A percentile compares a stretch with the other conserved stretches of the same genome.
Conservation (phyloP, 2,113 vertebrate genomes). For the Phrynosoma platyrhinos region DNA sequence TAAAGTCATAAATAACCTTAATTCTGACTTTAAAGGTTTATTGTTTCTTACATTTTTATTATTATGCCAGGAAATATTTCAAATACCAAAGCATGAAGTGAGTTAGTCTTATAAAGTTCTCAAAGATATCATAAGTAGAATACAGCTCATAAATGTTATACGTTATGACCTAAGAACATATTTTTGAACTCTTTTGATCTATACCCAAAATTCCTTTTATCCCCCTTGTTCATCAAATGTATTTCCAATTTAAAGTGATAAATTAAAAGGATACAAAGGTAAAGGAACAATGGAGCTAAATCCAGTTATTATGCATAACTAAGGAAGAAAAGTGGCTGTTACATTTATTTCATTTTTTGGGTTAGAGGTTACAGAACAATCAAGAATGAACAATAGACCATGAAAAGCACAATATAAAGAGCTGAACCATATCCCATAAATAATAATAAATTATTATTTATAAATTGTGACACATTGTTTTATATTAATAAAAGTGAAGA, state of each 20-base stretch:
- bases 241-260: slow-evolving; percentile 41
- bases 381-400: slow-evolving; percentile 9
- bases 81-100: slow-evolving; percentile 75
- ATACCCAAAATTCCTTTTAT: slow-evolving; percentile 32
- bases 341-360: neutral
- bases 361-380: neutral
- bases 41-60: slow-evolving; percentile 78
- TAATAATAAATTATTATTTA: slow-evolving; percentile 18
- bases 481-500: neutral
- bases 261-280: slow-evolving; percentile 50
- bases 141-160: slow-evolving; percentile 54
- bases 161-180: slow-evolving; percentile 11
- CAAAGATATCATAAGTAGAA: slow-evolving; percentile 60
- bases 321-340: neutral
- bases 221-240: slow-evolving; percentile 31
- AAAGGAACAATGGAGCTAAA: slow-evolving; percentile 27
- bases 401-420: slow-evolving; percentile 11
- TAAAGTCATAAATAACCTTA: slow-evolving; percentile 83
- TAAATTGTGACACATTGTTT: slow-evolving; percentile 5
- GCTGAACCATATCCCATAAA: neutral
- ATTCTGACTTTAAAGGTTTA: slow-evolving; percentile 79
- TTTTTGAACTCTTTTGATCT: slow-evolving; percentile 28
- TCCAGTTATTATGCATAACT: neutral
- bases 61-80: slow-evolving; percentile 79
- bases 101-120: slow-evolving; percentile 73